Evolutionary conservation across 2,888 invertebrate genomes (phyloP), one percentile per base, ranked within the genome.

Genomic region (Synergus umbraculus): DNA sequence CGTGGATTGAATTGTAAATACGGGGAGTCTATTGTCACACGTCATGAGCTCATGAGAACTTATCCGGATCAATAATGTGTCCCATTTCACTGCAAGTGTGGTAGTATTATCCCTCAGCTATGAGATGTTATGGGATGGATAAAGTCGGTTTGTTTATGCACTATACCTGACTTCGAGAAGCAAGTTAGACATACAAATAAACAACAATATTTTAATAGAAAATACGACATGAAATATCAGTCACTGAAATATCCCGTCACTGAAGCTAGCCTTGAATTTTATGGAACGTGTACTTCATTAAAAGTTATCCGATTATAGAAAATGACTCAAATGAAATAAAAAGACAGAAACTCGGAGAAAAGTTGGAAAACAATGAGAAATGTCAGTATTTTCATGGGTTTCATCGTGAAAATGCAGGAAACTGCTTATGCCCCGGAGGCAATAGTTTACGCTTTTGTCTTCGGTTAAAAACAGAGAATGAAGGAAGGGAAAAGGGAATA

Each of bases 1-100:
- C 22, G 46, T 46, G 69, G 29, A 69, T 69, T 69, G 46, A 69
- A 69, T 69, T 15, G 46, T 49, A 69, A 69, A 69, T 69, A 29
- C 29, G 69, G n/a, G 69, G 69, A 12, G 29, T 49, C 29, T 22
- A 46, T 69, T 22, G 22, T 69, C 69, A 13, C 18, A 46, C 49
- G 2, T 8, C 54, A 54, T 46, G 46, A 69, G 69, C 13, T 2
- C 54, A 54, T 46, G 46, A 69, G 69, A 44, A 49, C 46, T 49
- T 69, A 69, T 69, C 69, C 22, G 29, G 69, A 44, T 44, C 69
- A 29, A 69, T 69, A 69, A 46, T 49, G 22, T 46, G 69, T 49
- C 69, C 5, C 15, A n/a, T 54, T n/a, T n/a, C 54, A 54, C 37
- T 37, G 4, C 54, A 54, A 15, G 7, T 49, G 8, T n/a, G 8